Percentiles rank a stretch among this genome's conserved stretches.
phyloP scores from a whole-genome alignment of 2,888 invertebrate genomes.

The Apodemia duryi region DNA sequence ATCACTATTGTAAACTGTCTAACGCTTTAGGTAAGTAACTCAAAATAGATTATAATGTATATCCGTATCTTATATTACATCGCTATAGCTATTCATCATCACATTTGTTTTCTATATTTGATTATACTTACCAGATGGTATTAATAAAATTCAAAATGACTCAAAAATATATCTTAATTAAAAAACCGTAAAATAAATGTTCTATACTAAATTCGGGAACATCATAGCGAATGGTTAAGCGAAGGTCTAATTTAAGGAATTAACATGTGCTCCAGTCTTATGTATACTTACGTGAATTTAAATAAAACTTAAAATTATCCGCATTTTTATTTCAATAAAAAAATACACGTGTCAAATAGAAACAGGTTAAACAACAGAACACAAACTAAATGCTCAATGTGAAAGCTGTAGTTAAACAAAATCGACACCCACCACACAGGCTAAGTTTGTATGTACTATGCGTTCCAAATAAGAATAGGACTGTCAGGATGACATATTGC shows the following conservation, averaged over 20 bases:
- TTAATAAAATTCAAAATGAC: conserved; percentile 60
- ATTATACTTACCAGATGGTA: conserved; percentile 60
- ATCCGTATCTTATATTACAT: conserved; percentile 57
- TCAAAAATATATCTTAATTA: conserved; percentile 67
- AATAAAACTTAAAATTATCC: conserved; percentile 69
- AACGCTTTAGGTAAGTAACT: neutral
- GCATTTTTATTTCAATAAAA: conserved; percentile 69
- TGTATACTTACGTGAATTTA: conserved; percentile 44
- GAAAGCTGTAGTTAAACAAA: neutral
- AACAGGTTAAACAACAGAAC: conserved; percentile 27
- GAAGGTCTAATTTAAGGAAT: conserved; percentile 8
- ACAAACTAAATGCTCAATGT: conserved; percentile 19
- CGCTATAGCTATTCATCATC: conserved; percentile 38
- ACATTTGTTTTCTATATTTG: conserved; percentile 39
- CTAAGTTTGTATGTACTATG: neutral
- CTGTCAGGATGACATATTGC: too few species aligned
- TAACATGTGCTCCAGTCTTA: conserved; percentile 10
- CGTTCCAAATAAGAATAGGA: too few species aligned
- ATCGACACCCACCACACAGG: neutral
- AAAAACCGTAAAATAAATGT: conserved; percentile 37
- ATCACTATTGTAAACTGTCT: conserved; percentile 10
- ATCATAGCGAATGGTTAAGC: conserved; percentile 9
- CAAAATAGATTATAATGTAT: conserved; percentile 48
- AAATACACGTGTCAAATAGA: conserved; percentile 54
- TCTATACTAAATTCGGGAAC: conserved; percentile 16